Evolutionary conservation across 2,797 vertebrate genomes (phyloP).

Genomic region (Oreortyx pictus): DNA sequence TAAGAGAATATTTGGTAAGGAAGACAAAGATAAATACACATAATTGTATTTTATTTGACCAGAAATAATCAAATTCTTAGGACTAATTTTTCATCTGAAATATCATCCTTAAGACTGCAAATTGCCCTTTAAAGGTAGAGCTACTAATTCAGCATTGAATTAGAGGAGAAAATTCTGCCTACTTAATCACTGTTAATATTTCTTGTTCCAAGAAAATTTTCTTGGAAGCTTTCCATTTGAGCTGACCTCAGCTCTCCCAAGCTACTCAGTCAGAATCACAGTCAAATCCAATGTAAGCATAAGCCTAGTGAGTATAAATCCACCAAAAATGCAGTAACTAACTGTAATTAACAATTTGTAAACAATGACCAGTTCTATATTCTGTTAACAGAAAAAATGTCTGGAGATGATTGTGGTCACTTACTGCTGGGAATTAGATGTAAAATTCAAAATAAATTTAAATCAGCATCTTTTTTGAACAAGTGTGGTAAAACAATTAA

Average conservation of each 20-base stretch:
- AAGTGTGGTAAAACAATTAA: not conserved
- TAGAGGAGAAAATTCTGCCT: constrained; percentile 27
- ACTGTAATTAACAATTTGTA: not conserved
- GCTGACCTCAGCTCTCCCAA: constrained; percentile 14
- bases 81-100: constrained; percentile 53
- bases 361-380: not conserved
- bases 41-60: not conserved
- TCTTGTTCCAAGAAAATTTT: constrained; percentile 23
- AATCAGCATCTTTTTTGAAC: not conserved
- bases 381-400: not conserved
- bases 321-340: not conserved
- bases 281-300: not conserved
- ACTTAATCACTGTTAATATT: constrained; percentile 43
- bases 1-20: not conserved
- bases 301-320: not conserved
- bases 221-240: constrained; percentile 30
- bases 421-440: not conserved
- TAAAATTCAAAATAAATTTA: not conserved
- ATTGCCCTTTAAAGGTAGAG: constrained; percentile 17
- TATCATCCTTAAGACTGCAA: constrained; percentile 19
- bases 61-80: constrained; percentile 11
- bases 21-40: constrained; percentile 5
- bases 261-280: not conserved
- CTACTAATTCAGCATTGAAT: constrained; percentile 38
- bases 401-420: not conserved